phyloP scores from a whole-genome alignment of 92 coral and sea anemone species.

The Zoanthus gigantus region DNA sequence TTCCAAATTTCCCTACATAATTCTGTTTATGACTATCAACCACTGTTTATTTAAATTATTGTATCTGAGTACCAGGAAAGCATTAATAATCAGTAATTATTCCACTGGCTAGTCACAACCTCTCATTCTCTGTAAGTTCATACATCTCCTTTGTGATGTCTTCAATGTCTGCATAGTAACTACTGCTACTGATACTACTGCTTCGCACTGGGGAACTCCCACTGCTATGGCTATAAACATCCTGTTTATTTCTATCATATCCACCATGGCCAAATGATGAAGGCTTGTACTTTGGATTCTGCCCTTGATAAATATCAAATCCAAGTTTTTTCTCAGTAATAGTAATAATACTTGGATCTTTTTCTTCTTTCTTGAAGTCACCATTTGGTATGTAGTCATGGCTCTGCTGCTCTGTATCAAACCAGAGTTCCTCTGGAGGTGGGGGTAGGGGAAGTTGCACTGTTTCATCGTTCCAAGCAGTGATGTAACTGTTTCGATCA shows the following conservation, averaged over 20 bases:
- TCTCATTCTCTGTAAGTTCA: constrained; percentile 77
- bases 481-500: constrained; percentile 20
- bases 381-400: constrained; percentile 24
- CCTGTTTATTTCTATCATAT: constrained; percentile 18
- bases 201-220: constrained; percentile 31
- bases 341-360: constrained; percentile 3
- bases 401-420: constrained; percentile 3
- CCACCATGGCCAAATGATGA: constrained; percentile 33
- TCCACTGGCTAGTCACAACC: constrained; percentile 39
- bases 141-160: constrained; percentile 88
- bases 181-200: constrained; percentile 79
- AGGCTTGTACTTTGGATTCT: constrained; percentile 24
- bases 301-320: constrained; percentile 38
- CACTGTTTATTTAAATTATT: background rate
- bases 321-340: constrained; percentile 4
- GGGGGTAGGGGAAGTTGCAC: background rate
- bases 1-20: background rate
- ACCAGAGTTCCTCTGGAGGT: constrained; percentile 17
- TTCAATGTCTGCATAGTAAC: constrained; percentile 90
- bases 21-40: background rate
- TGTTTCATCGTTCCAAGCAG: constrained; percentile 24
- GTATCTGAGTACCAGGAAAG: background rate
- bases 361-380: constrained; percentile 8
- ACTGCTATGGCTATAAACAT: constrained; percentile 30
- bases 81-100: background rate